Percentiles rank a stretch among this genome's conserved stretches.
Conservation (phyloP, 2,113 vertebrate genomes). For the Sylvia atricapilla region DNA sequence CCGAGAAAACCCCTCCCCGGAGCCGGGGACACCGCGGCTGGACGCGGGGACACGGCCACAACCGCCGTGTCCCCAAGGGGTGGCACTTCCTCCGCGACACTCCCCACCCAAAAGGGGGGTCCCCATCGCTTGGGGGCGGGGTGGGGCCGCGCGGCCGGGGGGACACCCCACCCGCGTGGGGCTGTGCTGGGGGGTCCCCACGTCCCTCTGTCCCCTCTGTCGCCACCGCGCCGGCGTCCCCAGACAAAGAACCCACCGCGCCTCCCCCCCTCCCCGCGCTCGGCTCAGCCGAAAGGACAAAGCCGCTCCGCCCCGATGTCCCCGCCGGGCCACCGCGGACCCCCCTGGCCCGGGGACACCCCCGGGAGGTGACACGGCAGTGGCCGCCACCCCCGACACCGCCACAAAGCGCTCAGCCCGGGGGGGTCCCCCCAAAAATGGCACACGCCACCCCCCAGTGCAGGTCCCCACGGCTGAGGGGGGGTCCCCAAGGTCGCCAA, state of each 20-base stretch:
- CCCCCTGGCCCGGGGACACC: not conserved
- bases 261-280: not conserved
- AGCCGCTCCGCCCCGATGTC: conserved; percentile 27
- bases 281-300: conserved; percentile 32
- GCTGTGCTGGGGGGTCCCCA: not conserved
- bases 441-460: too few species aligned
- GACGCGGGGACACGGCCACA: rapidly evolving
- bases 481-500: not conserved
- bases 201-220: not conserved
- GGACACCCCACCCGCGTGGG: not conserved
- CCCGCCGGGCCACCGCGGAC: not conserved
- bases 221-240: not conserved
- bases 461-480: not conserved
- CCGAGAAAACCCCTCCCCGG: not conserved
- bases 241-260: conserved; percentile 25
- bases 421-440: not conserved
- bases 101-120: not conserved
- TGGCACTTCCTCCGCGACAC: not conserved
- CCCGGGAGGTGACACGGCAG: not conserved
- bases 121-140: not conserved
- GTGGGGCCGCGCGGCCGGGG: not conserved
- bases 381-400: rapidly evolving
- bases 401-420: rapidly evolving
- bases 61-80: not conserved
- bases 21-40: not conserved